Conservation (phyloP, 1,140 invertebrate species). For the Ooceraea biroi region DNA sequence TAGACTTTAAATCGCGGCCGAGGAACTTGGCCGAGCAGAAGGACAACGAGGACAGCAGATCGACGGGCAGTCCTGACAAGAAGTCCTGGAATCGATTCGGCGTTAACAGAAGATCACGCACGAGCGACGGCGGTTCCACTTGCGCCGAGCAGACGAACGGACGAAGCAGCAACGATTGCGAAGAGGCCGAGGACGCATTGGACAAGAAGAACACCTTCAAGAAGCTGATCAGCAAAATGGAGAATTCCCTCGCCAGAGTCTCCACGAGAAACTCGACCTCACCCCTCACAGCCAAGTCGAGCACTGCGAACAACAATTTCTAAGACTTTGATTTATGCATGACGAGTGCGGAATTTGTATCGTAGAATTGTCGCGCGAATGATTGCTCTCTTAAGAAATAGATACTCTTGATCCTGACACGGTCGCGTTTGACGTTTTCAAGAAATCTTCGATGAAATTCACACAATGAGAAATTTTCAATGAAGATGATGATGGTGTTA, state of each 20-base stretch:
- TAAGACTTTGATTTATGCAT: constrained; percentile 7
- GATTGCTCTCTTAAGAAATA: no score
- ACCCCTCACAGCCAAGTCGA: constrained; percentile 35
- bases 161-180: constrained; percentile 24
- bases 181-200: constrained; percentile 44
- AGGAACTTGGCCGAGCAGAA: constrained; percentile 60
- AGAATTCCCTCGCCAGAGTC: constrained; percentile 79
- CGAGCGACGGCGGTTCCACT: neutral
- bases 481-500: no score
- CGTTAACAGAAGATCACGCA: constrained; percentile 66
- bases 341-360: neutral
- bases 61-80: constrained; percentile 56
- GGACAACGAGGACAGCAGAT: constrained; percentile 34
- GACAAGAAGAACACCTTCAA: constrained; percentile 79
- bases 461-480: no score
- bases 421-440: no score
- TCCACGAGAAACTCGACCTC: constrained; percentile 44
- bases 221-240: constrained; percentile 81
- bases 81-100: constrained; percentile 79
- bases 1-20: constrained; percentile 72
- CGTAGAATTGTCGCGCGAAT: neutral
- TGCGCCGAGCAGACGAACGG: constrained; percentile 45
- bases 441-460: no score
- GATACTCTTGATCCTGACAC: no score
- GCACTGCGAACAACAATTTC: constrained; percentile 12